Evolutionary conservation across 1,140 invertebrate genomes (phyloP), one percentile per base, ranked within the genome.

Genomic region (Oryctes rhinoceros): DNA sequence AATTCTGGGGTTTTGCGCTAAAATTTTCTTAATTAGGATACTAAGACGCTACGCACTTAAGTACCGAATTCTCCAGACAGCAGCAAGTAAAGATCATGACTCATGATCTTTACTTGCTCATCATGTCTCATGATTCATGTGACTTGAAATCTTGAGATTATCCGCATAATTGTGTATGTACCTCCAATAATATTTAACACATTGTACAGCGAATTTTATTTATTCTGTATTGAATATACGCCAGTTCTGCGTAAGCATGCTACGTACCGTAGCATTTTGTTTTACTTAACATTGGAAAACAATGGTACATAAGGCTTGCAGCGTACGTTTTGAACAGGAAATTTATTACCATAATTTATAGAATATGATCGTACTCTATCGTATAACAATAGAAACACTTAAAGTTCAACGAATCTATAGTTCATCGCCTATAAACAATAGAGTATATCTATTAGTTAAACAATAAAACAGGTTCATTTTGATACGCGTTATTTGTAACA

Each of bases 311-410:
- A 59, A 18, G n/a, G 53, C 53, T 15, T 59, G 53, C 15, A 18
- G 10, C 53, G 11, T 24, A 71, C 65, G 6, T 13, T 71, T 71
- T 71, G 24, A 71, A 35, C 18, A 24, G 20, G 24, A 71, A 71
- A 71, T 71, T 71, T 71, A 71, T 71, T 30, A 71, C 65, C 35
- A 71, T 71, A 71, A 71, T 71, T 71, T 35, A 71, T 37, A 30
- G 65, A 71, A 71, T 71, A 71, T 71, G 35, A 71, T 15, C 35
- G 65, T 71, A 71, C 11, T 35, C 35, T 71, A 71, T 35, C 65
- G 20, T 37, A 71, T n/a, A 18, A 71, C 65, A 71, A 71, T 71
- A 71, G 65, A 71, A 20, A 71, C 24, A 24, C 65, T 67, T 67
- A 71, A 71, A 71, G 65, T 37, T 71, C 65, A 71, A 71, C 20